phyloP scores from a whole-genome alignment of 2,113 vertebrate genomes.

The Pelecanoides urinatrix region DNA sequence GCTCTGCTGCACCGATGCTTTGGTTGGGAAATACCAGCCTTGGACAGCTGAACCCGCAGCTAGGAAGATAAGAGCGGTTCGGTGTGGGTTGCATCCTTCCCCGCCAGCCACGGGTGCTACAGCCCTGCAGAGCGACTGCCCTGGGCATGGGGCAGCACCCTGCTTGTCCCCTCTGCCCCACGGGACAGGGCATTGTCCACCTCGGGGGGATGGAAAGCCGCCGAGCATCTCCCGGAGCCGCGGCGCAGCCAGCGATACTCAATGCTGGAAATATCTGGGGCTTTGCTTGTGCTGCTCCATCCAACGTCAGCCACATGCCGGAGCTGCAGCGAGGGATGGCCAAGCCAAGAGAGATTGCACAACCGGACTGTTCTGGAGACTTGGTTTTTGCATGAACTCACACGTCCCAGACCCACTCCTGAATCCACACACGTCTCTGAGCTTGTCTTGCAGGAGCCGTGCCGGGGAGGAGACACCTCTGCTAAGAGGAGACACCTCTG shows the following conservation, averaged over 20 bases:
- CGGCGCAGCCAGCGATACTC: not conserved
- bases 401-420: not conserved
- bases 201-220: not conserved
- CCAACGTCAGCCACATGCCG: accelerated
- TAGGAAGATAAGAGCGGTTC: not conserved
- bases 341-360: not conserved
- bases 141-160: not conserved
- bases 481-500: not conserved
- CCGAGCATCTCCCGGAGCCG: accelerated
- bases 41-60: not conserved
- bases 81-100: not conserved
- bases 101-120: not conserved
- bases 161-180: not conserved
- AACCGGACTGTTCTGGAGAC: not conserved
- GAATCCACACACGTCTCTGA: accelerated
- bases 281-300: not conserved
- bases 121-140: not conserved
- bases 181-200: accelerated
- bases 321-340: not conserved
- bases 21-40: not conserved
- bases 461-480: not conserved
- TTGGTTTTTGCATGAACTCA: not conserved
- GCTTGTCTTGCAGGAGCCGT: not conserved
- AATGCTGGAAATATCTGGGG: not conserved
- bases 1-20: not conserved